These are phyloP conservation scores for Sphyrna mokarran DNA, from an alignment of 2,113 vertebrate genomes.

Conservation along the genomic window DNA sequence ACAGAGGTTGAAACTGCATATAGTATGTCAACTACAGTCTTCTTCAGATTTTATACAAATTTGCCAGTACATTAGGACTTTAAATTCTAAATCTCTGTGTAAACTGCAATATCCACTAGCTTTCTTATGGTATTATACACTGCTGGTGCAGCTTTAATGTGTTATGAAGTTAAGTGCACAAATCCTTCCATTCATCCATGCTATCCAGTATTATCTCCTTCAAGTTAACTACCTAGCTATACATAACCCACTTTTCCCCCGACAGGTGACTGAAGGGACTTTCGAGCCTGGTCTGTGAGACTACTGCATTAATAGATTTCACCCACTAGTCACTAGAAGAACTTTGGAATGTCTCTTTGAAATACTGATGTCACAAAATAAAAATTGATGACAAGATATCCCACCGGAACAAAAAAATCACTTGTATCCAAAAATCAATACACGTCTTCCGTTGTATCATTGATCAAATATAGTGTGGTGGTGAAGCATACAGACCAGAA, in stretches of 20 bases:
- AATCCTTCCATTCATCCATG: not conserved
- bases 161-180: not conserved
- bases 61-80: not conserved
- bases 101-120: not conserved
- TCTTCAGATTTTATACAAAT: not conserved
- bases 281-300: not conserved
- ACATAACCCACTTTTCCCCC: not conserved
- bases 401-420: not conserved
- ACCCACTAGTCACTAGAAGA: not conserved
- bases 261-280: not conserved
- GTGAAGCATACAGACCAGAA: not conserved
- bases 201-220: not conserved
- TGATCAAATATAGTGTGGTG: not conserved
- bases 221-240: not conserved
- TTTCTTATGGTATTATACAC: not conserved
- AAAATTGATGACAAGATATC: not conserved
- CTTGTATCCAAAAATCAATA: not conserved
- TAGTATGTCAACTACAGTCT: not conserved
- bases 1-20: not conserved
- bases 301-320: not conserved
- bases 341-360: not conserved
- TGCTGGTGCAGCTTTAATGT: not conserved
- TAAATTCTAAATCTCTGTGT: not conserved
- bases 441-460: not conserved
- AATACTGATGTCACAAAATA: not conserved